phyloP scores from a whole-genome alignment of 2,113 vertebrate species.

The Chloebia gouldiae region DNA sequence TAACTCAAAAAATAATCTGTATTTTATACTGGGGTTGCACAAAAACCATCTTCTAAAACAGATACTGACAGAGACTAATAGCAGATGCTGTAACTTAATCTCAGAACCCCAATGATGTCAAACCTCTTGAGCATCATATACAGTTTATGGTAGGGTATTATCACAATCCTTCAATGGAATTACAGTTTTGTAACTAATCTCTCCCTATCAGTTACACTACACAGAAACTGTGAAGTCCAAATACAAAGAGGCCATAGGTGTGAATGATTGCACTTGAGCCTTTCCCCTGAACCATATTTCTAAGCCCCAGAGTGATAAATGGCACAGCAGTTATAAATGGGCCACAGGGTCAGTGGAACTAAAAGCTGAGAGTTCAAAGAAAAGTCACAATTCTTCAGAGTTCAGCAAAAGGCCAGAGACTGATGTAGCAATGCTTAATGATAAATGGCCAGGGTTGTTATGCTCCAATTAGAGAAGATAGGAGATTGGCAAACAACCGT shows the following conservation, averaged over 20 bases:
- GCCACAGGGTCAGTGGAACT: conserved; percentile 69
- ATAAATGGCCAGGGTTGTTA: conserved; percentile 37
- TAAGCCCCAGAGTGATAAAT: conserved; percentile 71
- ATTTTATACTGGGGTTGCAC: conserved; percentile 62
- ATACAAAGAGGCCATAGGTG: conserved; percentile 57
- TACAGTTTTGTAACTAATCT: conserved; percentile 73
- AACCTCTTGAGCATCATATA: conserved; percentile 67
- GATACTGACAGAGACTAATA: conserved; percentile 59
- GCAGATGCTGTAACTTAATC: conserved; percentile 62
- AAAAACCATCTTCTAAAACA: conserved; percentile 31
- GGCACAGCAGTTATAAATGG: conserved; percentile 67
- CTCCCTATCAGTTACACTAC: conserved; percentile 70
- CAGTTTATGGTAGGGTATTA: conserved; percentile 37
- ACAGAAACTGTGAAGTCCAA: conserved; percentile 68
- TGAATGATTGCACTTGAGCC: conserved; percentile 71
- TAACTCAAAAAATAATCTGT: conserved; percentile 42
- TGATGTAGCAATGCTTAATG: conserved; percentile 4
- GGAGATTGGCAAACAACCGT: neutral
- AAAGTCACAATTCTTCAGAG: conserved; percentile 73
- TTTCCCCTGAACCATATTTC: conserved; percentile 59
- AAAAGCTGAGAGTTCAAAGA: conserved; percentile 76
- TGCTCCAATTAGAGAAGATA: conserved; percentile 55
- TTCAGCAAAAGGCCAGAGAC: conserved; percentile 75
- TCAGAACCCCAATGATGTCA: conserved; percentile 50
- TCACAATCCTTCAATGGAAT: conserved; percentile 71